phyloP scores from a whole-genome alignment of 2,888 invertebrate species.

The Melanotus villosus region DNA sequence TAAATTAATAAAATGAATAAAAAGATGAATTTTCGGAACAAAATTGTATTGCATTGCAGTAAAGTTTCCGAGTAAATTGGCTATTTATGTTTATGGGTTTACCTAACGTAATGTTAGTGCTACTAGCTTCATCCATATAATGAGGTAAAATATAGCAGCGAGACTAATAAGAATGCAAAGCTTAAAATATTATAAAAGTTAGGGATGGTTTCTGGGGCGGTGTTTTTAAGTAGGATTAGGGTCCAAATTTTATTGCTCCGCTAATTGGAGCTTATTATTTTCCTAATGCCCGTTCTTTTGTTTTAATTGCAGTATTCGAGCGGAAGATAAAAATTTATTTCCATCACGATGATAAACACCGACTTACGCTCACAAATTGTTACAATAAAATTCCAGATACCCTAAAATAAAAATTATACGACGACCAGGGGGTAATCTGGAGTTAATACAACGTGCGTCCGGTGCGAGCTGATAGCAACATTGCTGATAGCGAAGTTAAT shows the following conservation, averaged over 20 bases:
- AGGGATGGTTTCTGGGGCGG: constrained; percentile 30
- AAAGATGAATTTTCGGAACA: no score
- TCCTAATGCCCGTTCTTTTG: constrained; percentile 51
- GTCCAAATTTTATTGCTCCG: constrained; percentile 40
- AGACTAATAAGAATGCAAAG: constrained; percentile 50
- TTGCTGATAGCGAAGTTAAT: constrained; percentile 60
- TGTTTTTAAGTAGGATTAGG: constrained; percentile 50
- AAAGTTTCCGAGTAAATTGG: no score
- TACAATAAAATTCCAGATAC: constrained; percentile 39
- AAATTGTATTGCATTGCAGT: no score
- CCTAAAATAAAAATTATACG: constrained; percentile 57
- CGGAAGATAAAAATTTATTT: constrained; percentile 34
- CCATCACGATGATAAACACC: constrained; percentile 28
- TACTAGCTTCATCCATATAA: constrained; percentile 3
- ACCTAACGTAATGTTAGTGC: no score
- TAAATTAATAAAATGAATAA: no score
- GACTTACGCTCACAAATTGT: constrained; percentile 35
- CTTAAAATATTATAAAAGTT: constrained; percentile 53
- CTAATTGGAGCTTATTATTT: constrained; percentile 58
- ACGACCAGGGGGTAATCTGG: constrained; percentile 60
- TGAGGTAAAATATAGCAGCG: constrained; percentile 45
- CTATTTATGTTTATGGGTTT: no score
- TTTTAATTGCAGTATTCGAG: constrained; percentile 48
- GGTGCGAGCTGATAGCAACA: constrained; percentile 55
- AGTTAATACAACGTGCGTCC: constrained; percentile 60